These are phyloP conservation scores for Melinaea marsaeus DNA, from an alignment of 2,888 invertebrate species.

Conservation along the genomic window DNA sequence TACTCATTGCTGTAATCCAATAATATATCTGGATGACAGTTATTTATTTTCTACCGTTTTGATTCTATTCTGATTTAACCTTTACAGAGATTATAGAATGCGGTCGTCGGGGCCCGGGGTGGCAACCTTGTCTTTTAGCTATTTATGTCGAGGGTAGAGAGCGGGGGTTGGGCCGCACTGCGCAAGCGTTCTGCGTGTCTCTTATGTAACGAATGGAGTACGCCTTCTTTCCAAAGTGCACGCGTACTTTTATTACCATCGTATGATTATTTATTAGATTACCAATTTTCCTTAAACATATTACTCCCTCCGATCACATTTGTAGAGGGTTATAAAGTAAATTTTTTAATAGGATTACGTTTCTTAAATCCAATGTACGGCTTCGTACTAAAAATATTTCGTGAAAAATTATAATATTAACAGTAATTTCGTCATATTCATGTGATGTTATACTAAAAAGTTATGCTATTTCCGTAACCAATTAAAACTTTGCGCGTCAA, in stretches of 20 bases:
- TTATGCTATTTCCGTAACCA: conserved; percentile 14
- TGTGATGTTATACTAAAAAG: background rate
- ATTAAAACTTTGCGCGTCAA: conserved; percentile 14
- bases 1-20: background rate
- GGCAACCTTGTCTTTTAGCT: conserved; percentile 77
- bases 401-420: too few species aligned
- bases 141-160: conserved; percentile 73
- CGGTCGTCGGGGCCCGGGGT: conserved; percentile 68
- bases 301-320: conserved; percentile 28
- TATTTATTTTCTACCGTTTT: conserved; percentile 52
- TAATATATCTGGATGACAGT: conserved; percentile 32
- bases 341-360: too few species aligned
- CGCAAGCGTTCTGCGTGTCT: conserved; percentile 64
- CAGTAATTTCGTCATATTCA: background rate
- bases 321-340: background rate
- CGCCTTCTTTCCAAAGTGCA: conserved; percentile 40
- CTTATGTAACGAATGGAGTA: conserved; percentile 67
- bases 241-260: conserved; percentile 36
- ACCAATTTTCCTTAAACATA: conserved; percentile 16
- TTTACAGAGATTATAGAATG: conserved; percentile 74
- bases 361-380: too few species aligned
- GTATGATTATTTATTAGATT: conserved; percentile 52
- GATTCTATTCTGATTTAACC: conserved; percentile 72
- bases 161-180: conserved; percentile 58
- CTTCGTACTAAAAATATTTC: too few species aligned